Evolutionary conservation across 2,113 vertebrate genomes (phyloP).

Genomic region (Gobio gobio): DNA sequence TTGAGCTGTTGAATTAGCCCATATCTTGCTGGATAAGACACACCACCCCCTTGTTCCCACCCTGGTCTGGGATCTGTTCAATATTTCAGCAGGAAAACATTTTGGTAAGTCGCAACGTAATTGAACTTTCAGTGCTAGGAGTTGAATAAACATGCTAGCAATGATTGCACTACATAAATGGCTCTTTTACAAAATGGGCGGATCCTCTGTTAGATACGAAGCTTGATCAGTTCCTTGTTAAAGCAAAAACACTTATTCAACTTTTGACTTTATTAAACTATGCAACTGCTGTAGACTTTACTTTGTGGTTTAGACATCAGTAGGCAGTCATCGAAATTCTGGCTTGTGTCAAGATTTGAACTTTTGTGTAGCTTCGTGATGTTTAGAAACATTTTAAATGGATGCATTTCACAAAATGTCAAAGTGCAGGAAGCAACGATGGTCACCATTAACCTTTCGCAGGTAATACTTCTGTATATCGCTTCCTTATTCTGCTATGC

Average conservation of each 20-base stretch:
- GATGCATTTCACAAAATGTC: not conserved
- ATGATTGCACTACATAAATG: constrained; percentile 29
- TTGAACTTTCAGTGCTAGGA: constrained; percentile 23
- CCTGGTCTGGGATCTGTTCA: not conserved
- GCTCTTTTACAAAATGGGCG: not conserved
- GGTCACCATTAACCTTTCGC: not conserved
- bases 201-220: not conserved
- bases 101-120: not conserved
- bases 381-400: constrained; percentile 7
- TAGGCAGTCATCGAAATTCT: not conserved
- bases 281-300: too few species aligned
- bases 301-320: not conserved
- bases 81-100: constrained; percentile 20
- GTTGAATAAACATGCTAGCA: constrained; percentile 22
- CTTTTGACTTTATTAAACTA: not conserved
- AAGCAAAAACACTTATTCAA: not conserved
- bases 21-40: not conserved
- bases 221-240: not conserved
- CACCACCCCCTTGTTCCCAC: not conserved
- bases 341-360: not conserved
- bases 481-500: not conserved
- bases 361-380: not conserved
- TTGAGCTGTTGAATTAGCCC: not conserved
- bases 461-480: constrained; percentile 37
- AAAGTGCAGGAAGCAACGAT: not conserved